Evolutionary conservation across 2,113 vertebrate genomes (phyloP).

Genomic region (Galemys pyrenaicus): DNA sequence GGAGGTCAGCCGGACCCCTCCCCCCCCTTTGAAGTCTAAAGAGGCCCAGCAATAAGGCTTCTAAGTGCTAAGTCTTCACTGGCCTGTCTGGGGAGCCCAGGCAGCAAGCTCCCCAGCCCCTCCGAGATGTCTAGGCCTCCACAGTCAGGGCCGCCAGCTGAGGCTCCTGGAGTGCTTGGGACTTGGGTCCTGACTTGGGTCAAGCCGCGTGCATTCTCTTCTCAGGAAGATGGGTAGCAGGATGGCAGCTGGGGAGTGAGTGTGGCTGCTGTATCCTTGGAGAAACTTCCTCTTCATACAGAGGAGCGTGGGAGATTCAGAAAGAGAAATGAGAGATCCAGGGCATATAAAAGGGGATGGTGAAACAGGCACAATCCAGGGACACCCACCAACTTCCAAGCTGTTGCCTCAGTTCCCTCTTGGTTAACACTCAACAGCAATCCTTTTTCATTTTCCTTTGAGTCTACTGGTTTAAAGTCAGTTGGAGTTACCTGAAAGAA

Average conservation of each 20-base stretch:
- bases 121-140: constrained; percentile 67
- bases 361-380: not conserved
- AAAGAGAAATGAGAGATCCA: not conserved
- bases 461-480: not conserved
- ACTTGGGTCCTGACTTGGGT: too few relatives aligned
- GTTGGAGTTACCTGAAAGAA: not conserved
- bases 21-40: constrained; percentile 81
- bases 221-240: not conserved
- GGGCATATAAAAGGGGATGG: not conserved
- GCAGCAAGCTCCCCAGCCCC: constrained; percentile 27
- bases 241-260: not conserved
- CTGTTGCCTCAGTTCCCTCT: not conserved
- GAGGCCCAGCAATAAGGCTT: constrained; percentile 74
- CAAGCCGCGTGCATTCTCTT: rapidly evolving
- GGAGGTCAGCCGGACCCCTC: constrained; percentile 67
- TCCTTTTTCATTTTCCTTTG: not conserved
- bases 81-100: constrained; percentile 73
- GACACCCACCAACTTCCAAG: rapidly evolving
- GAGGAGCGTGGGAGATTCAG: not conserved
- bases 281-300: not conserved
- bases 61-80: constrained; percentile 82
- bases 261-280: too few relatives aligned
- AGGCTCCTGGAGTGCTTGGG: rapidly evolving
- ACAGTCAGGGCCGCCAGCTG: not conserved
- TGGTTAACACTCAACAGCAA: not conserved